Base-by-base conservation (phyloP, 2,888 invertebrate species). In the Drosophila peninsularis region DNA sequence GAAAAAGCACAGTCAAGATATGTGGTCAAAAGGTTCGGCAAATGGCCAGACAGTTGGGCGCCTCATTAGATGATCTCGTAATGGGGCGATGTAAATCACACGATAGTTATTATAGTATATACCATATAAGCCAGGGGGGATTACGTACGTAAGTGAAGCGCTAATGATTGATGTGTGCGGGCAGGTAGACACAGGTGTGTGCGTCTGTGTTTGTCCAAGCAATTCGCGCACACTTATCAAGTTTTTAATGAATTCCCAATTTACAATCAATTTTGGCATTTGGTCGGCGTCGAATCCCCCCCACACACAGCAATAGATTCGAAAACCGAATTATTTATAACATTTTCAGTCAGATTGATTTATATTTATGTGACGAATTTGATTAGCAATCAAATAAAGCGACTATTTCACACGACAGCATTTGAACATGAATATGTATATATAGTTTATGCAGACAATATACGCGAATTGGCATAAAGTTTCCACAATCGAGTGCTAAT, bases 401-500 rank as follows among this genome's bases (percentile, higher is more conserved):
- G 24, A 66, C 42, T 63, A 71, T 67, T 71, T 81, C 87, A 87
- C 87, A 83, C 87, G 87, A 81, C 69, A 13, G 6, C 11, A 76
- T 2, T 27, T 7, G 27, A 30, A n/a, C 10, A 27, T 30, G 30
- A 30, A 30, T n/a, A 45, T 67, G 5, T 4, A 24, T 2, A 14
- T 44, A 45, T 45, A 13, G 17, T 32, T 54, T 19, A 34, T 45
- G 44, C 44, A 45, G 42, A 62, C 37, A 67, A 67, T 49, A 45
- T 19, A 39, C n/a, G 39, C 21, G 44, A 57, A 67, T 67, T 83
- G 81, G 78, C 61, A 69, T 64, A 71, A 86, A 83, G 49, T 84
- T 88, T 82, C 88, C 78, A 84, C 86, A 85, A 88, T 85, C 58
- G 69, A 71, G 74, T 82, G 84, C 69, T 88, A 84, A 84, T 85